Conservation (phyloP, 2,888 invertebrate genomes). For the Patella caerulea region DNA sequence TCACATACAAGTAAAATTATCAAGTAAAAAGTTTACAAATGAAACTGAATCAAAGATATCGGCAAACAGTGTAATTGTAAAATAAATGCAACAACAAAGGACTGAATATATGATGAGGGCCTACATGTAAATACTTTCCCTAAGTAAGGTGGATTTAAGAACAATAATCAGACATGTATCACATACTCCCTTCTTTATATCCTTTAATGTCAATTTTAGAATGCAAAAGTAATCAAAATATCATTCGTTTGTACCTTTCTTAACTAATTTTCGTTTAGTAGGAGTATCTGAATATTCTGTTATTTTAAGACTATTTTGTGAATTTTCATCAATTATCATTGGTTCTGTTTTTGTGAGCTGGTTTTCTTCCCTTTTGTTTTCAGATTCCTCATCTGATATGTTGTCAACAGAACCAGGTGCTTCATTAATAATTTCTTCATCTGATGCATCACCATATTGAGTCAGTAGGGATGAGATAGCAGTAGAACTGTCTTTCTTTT, state of each 20-base stretch:
- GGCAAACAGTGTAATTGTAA: no score
- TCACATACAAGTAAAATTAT: no score
- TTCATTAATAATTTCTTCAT: constrained; percentile 33
- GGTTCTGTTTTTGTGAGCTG: constrained; percentile 8
- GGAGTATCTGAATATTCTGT: constrained; percentile 22
- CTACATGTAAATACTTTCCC: no score
- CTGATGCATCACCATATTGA: constrained; percentile 40
- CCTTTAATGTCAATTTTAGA: background rate
- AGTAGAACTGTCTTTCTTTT: constrained; percentile 52
- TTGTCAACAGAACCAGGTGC: constrained; percentile 45
- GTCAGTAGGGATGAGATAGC: constrained; percentile 54
- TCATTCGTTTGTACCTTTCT: constrained; percentile 27
- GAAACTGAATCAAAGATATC: no score
- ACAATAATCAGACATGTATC: background rate
- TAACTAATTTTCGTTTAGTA: constrained; percentile 24
- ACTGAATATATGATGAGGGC: no score
- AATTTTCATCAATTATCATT: constrained; percentile 6
- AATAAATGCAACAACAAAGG: no score
- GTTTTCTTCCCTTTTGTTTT: constrained; percentile 25
- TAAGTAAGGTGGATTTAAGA: no score
- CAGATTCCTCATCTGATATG: constrained; percentile 60
- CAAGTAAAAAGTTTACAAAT: no score
- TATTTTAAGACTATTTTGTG: constrained; percentile 3
- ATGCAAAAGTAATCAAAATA: background rate
- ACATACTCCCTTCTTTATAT: background rate